Percentiles rank a stretch among this genome's conserved stretches.
Conservation (phyloP, 1,140 invertebrate genomes). For the Hormaphis cornu region DNA sequence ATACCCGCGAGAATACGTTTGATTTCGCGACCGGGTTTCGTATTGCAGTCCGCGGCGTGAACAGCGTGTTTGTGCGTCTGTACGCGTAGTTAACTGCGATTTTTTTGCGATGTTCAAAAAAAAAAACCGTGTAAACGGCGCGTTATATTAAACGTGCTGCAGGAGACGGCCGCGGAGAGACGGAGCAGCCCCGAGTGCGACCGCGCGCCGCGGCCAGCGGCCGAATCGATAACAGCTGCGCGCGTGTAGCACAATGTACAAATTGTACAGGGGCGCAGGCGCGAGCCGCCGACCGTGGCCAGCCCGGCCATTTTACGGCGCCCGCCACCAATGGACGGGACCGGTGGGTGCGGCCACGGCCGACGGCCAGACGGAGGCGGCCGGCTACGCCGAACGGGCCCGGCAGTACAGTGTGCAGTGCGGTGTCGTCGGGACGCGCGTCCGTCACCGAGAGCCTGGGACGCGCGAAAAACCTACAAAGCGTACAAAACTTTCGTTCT, state of each 20-base stretch:
- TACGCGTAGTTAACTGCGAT: too few species aligned
- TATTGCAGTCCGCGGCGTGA: too few species aligned
- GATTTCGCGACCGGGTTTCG: too few species aligned
- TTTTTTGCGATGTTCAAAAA: not conserved
- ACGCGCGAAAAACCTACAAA: too few species aligned
- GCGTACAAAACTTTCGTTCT: too few species aligned
- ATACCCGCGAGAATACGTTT: too few species aligned
- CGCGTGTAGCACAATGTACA: too few species aligned
- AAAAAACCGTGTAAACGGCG: too few species aligned
- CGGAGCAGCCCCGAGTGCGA: not conserved
- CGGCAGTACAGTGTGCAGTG: slow-evolving; percentile 28
- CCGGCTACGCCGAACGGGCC: not conserved
- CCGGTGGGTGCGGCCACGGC: not conserved
- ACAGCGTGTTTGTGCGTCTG: too few species aligned
- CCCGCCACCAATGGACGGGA: not conserved
- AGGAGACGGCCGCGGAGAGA: not conserved
- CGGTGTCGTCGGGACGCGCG: slow-evolving; percentile 29
- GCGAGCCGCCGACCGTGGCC: not conserved
- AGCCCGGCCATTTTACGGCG: slow-evolving; percentile 24
- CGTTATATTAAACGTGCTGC: too few species aligned
- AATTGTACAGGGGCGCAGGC: not conserved
- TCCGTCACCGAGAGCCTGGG: slow-evolving; percentile 4
- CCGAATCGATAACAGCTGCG: slow-evolving; percentile 20
- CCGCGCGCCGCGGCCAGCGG: not conserved
- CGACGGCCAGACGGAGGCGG: slow-evolving; percentile 1